phyloP scores from a whole-genome alignment of 2,113 vertebrate genomes.

The Microcebus tavaratra region DNA sequence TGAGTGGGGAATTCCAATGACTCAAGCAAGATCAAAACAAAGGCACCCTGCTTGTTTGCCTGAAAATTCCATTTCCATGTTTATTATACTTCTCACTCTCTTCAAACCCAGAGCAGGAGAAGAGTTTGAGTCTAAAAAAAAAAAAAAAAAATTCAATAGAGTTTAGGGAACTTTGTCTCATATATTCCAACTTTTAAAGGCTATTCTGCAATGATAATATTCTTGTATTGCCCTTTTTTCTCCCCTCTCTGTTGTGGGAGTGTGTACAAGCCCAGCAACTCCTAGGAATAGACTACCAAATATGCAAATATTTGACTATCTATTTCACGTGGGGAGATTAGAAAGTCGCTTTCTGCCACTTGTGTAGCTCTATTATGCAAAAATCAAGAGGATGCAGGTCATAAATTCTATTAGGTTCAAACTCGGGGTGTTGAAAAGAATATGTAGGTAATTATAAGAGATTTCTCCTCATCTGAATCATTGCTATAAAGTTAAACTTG shows the following conservation, averaged over 20 bases:
- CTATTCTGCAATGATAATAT: not conserved
- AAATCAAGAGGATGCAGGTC: constrained; percentile 45
- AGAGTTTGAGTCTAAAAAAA: not conserved
- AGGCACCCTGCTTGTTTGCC: not conserved
- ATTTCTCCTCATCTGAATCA: constrained; percentile 58
- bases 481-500: constrained; percentile 47
- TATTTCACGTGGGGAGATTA: constrained; percentile 46
- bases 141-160: not conserved
- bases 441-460: constrained; percentile 50
- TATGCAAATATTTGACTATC: constrained; percentile 39
- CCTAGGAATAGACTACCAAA: not conserved
- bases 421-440: constrained; percentile 27
- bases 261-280: not conserved
- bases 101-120: not conserved
- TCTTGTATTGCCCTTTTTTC: not conserved
- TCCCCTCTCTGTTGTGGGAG: not conserved
- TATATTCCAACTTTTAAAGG: not conserved
- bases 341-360: constrained; percentile 37
- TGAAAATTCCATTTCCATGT: not conserved
- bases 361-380: constrained; percentile 42
- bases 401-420: constrained; percentile 43
- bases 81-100: not conserved
- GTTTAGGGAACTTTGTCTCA: not conserved
- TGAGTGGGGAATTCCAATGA: not conserved
- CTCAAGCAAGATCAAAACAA: not conserved